Evolutionary conservation across 2,888 invertebrate species (phyloP).

Genomic region (Trichopoda pennipes): DNA sequence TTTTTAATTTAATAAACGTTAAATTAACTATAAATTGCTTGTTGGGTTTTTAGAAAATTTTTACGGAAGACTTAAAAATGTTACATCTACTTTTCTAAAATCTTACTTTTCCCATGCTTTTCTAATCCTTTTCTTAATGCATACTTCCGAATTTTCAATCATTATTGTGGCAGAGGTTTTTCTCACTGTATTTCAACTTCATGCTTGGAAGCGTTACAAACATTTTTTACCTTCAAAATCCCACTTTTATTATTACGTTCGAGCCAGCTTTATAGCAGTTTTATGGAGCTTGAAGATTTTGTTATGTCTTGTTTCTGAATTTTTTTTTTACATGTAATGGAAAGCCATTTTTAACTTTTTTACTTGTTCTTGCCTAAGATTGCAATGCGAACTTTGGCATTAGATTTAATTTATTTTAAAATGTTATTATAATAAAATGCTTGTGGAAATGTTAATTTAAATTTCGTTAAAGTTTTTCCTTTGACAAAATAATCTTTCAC

Average conservation of each 20-base stretch:
- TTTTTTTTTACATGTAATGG: constrained; percentile 27
- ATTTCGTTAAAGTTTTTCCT: constrained; percentile 45
- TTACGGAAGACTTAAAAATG: too few species aligned
- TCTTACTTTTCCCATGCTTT: too few species aligned
- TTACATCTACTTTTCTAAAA: too few species aligned
- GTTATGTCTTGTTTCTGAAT: constrained; percentile 28
- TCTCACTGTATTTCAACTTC: not conserved
- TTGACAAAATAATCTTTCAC: constrained; percentile 12
- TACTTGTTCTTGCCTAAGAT: not conserved
- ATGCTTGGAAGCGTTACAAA: not conserved
- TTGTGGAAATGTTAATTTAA: constrained; percentile 58
- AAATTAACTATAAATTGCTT: too few species aligned
- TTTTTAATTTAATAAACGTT: too few species aligned
- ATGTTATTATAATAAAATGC: constrained; percentile 63
- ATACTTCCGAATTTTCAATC: not conserved
- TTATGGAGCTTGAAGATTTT: not conserved
- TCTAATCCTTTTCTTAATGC: too few species aligned
- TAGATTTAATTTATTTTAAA: constrained; percentile 51
- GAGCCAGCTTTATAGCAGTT: not conserved
- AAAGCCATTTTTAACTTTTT: constrained; percentile 57
- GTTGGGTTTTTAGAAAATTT: too few species aligned
- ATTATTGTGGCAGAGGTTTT: constrained; percentile 22
- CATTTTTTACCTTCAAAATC: constrained; percentile 4
- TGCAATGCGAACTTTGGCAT: not conserved
- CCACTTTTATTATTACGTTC: not conserved